Conservation (phyloP, 2,888 invertebrate species). For the Chaetogeoica ovagalla region DNA sequence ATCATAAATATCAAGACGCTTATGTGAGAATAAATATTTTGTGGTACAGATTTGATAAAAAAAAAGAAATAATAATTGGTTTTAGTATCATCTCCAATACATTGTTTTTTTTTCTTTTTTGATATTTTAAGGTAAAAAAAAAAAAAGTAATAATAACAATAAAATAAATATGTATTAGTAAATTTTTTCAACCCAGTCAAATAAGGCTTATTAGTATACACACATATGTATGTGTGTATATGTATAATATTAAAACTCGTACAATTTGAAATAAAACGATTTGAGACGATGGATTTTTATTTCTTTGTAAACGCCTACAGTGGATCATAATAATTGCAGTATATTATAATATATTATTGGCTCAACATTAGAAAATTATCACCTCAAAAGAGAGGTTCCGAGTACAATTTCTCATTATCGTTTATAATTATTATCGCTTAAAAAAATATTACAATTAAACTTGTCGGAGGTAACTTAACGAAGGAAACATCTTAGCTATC, state of each 20-base stretch:
- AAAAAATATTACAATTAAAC: conserved; percentile 52
- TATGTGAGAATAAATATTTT: conserved; percentile 16
- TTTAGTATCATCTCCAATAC: conserved; percentile 32
- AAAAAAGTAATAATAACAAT: conserved; percentile 6
- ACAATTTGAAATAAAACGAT: conserved; percentile 44
- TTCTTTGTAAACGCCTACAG: neutral
- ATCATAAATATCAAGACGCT: conserved; percentile 47
- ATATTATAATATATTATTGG: conserved; percentile 15
- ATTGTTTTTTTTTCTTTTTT: conserved; percentile 12
- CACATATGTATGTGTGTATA: too few species aligned
- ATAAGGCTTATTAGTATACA: conserved; percentile 29
- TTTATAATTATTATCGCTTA: conserved; percentile 40
- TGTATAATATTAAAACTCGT: conserved; percentile 19
- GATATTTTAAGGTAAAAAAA: conserved; percentile 7
- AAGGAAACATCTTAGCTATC: conserved; percentile 53
- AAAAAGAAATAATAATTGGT: neutral
- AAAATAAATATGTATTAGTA: conserved; percentile 22
- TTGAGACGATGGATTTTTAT: conserved; percentile 30
- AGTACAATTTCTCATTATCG: conserved; percentile 40
- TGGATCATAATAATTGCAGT: conserved; percentile 21
- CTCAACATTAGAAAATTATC: conserved; percentile 49
- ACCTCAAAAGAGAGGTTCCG: conserved; percentile 31
- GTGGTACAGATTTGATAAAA: conserved; percentile 47
- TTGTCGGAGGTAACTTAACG: conserved; percentile 53
- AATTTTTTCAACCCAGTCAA: conserved; percentile 35